Conservation (phyloP, 2,113 vertebrate genomes). For the Tychaedon coryphoeus region DNA sequence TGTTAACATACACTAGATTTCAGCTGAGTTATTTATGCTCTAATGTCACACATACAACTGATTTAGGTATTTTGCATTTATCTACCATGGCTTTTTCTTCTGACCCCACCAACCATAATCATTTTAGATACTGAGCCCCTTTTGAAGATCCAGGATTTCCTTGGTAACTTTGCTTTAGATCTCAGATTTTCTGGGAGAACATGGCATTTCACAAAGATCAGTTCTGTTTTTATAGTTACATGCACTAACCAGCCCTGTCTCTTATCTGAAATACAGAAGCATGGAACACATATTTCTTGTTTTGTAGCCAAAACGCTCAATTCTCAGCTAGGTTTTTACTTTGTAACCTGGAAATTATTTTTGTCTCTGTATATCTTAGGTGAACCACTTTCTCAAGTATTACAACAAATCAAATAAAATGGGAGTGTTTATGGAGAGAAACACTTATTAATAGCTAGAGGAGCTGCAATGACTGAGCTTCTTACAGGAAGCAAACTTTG, state of each 20-base stretch:
- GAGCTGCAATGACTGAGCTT: background rate
- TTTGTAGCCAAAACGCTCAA: background rate
- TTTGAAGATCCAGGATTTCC: background rate
- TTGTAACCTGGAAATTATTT: background rate
- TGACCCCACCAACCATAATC: background rate
- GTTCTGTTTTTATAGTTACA: background rate
- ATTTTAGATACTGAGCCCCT: background rate
- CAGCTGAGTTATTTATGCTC: background rate
- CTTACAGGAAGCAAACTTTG: background rate
- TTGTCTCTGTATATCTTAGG: background rate
- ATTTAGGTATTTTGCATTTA: background rate
- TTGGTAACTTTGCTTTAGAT: background rate
- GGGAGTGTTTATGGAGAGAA: background rate
- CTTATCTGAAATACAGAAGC: background rate
- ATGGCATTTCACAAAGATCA: background rate
- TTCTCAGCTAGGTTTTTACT: background rate
- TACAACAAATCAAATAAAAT: background rate
- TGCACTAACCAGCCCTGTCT: background rate
- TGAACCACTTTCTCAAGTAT: background rate
- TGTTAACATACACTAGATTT: background rate
- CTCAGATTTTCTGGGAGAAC: background rate
- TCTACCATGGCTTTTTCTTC: background rate
- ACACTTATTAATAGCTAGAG: background rate
- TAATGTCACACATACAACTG: background rate
- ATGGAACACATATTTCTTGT: background rate